Percentiles rank a stretch among this genome's conserved stretches.
Conservation (phyloP, 2,113 vertebrate species). For the Gavia stellata region DNA sequence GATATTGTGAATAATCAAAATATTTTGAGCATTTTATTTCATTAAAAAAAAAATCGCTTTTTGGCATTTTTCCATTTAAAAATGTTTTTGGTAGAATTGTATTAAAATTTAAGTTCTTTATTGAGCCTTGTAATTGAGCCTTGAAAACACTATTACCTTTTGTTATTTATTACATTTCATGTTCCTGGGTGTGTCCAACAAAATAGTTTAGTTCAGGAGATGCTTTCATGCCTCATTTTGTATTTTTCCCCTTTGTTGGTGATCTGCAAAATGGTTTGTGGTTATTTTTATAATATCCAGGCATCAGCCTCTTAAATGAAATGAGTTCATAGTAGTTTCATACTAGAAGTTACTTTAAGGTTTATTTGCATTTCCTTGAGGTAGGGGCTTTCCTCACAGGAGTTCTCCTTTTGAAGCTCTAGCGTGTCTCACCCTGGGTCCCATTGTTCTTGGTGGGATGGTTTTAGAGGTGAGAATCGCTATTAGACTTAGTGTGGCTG, state of each 20-base stretch:
- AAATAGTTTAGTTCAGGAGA: neutral
- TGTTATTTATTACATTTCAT: neutral
- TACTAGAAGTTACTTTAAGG: neutral
- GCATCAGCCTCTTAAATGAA: neutral
- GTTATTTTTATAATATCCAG: neutral
- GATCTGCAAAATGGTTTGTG: neutral
- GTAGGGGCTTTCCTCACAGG: neutral
- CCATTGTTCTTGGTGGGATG: neutral
- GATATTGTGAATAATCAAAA: neutral
- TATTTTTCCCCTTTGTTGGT: neutral
- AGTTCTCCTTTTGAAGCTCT: neutral
- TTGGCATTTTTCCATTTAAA: neutral
- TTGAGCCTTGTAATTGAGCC: neutral
- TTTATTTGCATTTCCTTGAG: neutral
- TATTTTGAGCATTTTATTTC: neutral
- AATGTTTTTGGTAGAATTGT: neutral
- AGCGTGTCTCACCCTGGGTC: accelerated
- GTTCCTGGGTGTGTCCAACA: neutral
- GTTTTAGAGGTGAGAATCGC: neutral
- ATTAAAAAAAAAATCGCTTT: neutral
- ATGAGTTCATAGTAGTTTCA: neutral
- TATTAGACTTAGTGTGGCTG: neutral
- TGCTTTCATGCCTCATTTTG: neutral
- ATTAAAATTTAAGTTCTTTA: neutral
- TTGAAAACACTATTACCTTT: neutral